Evolutionary conservation across 2,113 vertebrate genomes (phyloP).

Genomic region (Zingel zingel): DNA sequence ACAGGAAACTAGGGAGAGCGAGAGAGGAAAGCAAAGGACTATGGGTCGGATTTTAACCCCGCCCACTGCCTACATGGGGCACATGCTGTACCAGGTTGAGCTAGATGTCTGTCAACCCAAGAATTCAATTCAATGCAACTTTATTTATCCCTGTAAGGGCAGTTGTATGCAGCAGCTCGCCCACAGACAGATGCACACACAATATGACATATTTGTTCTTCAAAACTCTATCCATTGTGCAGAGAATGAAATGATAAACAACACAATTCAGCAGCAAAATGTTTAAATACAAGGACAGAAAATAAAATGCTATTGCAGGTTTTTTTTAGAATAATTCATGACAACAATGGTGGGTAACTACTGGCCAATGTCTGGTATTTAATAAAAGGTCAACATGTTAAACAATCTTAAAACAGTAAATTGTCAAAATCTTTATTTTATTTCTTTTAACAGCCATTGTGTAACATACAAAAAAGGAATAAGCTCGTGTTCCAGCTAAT

Average conservation of each 20-base stretch:
- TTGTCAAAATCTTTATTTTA: not conserved
- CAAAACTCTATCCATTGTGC: not conserved
- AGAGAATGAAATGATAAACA: not conserved
- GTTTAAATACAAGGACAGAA: not conserved
- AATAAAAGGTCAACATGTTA: not conserved
- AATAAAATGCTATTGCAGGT: not conserved
- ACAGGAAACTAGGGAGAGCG: too few species aligned
- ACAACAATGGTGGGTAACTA: not conserved
- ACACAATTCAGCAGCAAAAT: not conserved
- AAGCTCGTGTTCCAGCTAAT: not conserved
- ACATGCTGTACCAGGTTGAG: too few species aligned
- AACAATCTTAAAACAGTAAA: not conserved
- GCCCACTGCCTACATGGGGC: too few species aligned
- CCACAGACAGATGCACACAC: too few species aligned
- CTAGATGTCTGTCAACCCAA: too few species aligned
- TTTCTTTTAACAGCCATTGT: not conserved
- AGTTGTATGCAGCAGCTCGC: too few species aligned
- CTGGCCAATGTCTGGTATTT: not conserved
- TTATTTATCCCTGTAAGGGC: too few species aligned
- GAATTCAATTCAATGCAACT: too few species aligned
- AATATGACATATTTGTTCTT: not conserved
- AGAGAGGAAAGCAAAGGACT: too few species aligned
- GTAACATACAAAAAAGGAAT: not conserved
- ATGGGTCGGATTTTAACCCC: too few species aligned
- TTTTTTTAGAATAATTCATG: not conserved